Percentiles rank a stretch among this genome's conserved stretches.
Evolutionary conservation across 1,140 invertebrate genomes (phyloP).

Genomic region (Brachionus plicatilis): DNA sequence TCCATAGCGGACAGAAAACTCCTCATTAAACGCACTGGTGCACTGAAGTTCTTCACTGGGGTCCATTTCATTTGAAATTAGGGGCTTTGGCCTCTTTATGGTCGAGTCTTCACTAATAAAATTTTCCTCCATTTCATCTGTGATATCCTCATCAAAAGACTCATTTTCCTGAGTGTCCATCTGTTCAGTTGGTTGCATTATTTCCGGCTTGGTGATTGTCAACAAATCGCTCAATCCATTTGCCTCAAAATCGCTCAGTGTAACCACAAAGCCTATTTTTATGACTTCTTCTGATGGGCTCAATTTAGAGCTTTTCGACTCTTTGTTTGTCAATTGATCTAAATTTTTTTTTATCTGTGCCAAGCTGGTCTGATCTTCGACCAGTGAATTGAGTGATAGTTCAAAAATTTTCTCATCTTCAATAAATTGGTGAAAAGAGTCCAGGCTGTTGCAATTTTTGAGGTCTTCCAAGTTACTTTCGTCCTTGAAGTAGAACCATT

Average conservation of each 20-base stretch:
- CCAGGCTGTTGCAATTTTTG: neutral
- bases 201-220: neutral
- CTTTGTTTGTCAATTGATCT: neutral
- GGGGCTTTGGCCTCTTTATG: slow-evolving; percentile 2
- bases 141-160: neutral
- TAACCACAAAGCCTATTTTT: neutral
- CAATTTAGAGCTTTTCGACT: neutral
- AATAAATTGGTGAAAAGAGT: neutral
- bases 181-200: neutral
- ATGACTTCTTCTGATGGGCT: neutral
- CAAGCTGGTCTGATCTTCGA: neutral
- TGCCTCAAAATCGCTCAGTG: neutral
- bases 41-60: neutral
- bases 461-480: neutral
- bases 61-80: neutral
- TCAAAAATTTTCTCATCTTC: neutral
- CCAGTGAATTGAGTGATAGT: neutral
- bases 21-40: neutral
- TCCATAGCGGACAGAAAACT: neutral
- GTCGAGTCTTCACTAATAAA: neutral
- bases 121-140: slow-evolving; percentile 27
- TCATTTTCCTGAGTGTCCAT: neutral
- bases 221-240: neutral
- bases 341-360: neutral
- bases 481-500: slow-evolving; percentile 21